Evolutionary conservation across 2,113 vertebrate genomes (phyloP).

Genomic region (Carassius auratus): DNA sequence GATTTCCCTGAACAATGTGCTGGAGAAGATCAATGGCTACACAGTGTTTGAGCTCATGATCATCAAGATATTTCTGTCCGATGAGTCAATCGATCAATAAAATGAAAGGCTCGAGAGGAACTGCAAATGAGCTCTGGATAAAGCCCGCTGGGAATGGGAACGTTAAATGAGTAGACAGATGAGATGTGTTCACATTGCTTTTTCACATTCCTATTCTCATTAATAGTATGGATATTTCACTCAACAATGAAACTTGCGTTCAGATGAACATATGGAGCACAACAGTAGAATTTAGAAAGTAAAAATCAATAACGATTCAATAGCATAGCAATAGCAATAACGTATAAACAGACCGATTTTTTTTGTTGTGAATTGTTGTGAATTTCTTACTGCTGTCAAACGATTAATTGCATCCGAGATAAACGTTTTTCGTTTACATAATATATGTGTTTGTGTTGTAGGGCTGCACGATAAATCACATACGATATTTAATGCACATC

Average conservation of each 20-base stretch:
- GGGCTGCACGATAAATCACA: too few relatives aligned
- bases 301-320: background rate
- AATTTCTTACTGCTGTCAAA: too few relatives aligned
- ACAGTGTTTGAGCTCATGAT: constrained; percentile 29
- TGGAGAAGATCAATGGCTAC: constrained; percentile 30
- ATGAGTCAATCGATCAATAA: constrained; percentile 37
- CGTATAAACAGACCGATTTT: too few relatives aligned
- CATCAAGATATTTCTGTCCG: constrained; percentile 8
- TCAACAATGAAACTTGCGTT: background rate
- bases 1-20: constrained; percentile 22
- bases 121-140: constrained; percentile 23
- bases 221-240: background rate
- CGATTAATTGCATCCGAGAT: too few relatives aligned
- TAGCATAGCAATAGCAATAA: too few relatives aligned
- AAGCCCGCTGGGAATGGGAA: background rate
- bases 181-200: background rate
- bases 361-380: too few relatives aligned
- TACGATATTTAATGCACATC: too few relatives aligned
- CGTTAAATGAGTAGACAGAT: background rate
- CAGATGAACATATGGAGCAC: background rate
- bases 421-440: too few relatives aligned
- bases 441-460: too few relatives aligned
- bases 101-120: background rate
- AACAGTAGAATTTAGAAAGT: background rate
- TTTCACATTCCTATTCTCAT: background rate